A percentile compares a stretch with the other conserved stretches of the same genome.
Conservation (phyloP, 2,113 vertebrate genomes). For the Zosterops lateralis region DNA sequence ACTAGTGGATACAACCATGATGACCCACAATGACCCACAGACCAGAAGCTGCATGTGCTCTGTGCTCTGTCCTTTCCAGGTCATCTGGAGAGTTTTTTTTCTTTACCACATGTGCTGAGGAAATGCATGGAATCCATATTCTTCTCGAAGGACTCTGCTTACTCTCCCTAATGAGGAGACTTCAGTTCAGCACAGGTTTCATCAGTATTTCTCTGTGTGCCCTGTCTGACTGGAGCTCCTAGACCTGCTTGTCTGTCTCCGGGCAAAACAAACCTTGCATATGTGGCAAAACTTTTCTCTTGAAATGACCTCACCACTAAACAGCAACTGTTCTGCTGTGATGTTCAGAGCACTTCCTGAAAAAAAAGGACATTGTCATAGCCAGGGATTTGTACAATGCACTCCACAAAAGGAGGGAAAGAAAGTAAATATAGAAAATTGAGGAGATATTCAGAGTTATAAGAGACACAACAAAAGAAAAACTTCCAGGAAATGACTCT, state of each 20-base stretch:
- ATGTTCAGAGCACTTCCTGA: slow-evolving; percentile 36
- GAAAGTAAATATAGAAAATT: slow-evolving; percentile 51
- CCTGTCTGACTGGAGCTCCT: not conserved
- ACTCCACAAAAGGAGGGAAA: slow-evolving; percentile 19
- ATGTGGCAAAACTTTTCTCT: not conserved
- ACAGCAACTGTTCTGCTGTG: not conserved
- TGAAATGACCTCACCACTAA: not conserved
- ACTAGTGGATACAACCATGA: not conserved
- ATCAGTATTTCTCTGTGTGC: not conserved
- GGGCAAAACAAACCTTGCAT: not conserved
- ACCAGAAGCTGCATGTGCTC: not conserved
- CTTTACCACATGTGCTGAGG: not conserved
- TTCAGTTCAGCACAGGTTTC: not conserved
- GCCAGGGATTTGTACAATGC: not conserved
- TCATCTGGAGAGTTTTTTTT: not conserved
- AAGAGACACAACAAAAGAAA: slow-evolving; percentile 42
- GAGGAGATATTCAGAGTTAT: slow-evolving; percentile 9
- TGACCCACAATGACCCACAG: too few species aligned
- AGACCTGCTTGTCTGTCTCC: not conserved
- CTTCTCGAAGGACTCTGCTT: not conserved
- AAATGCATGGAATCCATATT: not conserved
- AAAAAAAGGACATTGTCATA: slow-evolving; percentile 35
- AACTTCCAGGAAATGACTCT: slow-evolving; percentile 39
- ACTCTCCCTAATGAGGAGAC: not conserved
- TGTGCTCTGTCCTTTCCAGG: not conserved